Conservation (phyloP, 1,140 invertebrate species). For the Littorina saxatilis region DNA sequence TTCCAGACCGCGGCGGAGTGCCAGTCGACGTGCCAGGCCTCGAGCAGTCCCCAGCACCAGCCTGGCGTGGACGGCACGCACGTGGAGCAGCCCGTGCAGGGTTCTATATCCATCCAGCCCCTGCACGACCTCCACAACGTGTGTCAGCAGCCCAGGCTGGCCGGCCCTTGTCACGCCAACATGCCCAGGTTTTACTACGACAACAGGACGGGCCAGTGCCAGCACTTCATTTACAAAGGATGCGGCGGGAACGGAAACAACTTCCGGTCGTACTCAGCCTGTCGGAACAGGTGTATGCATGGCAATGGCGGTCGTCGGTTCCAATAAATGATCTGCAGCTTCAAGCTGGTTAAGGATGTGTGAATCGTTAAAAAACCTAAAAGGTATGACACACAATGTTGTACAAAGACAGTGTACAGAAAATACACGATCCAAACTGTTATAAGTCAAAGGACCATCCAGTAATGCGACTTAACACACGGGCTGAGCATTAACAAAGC, state of each 20-base stretch:
- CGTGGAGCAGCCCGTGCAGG: neutral
- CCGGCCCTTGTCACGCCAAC: slow-evolving; percentile 62
- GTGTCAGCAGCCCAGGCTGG: slow-evolving; percentile 55
- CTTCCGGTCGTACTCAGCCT: slow-evolving; percentile 34
- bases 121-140: slow-evolving; percentile 41
- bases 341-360: no score
- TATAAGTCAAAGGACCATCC: no score
- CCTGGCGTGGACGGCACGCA: no score
- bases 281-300: slow-evolving; percentile 34
- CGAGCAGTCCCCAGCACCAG: neutral
- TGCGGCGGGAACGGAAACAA: slow-evolving; percentile 77
- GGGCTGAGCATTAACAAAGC: no score
- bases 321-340: no score
- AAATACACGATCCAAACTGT: no score
- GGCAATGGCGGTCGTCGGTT: neutral
- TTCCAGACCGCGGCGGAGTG: slow-evolving; percentile 67
- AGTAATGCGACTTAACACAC: no score
- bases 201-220: slow-evolving; percentile 70
- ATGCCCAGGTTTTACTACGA: slow-evolving; percentile 77
- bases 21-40: slow-evolving; percentile 8
- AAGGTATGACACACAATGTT: no score
- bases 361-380: no score
- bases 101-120: slow-evolving; percentile 1
- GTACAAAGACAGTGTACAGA: no score
- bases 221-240: slow-evolving; percentile 79